Evolutionary conservation across 1,140 invertebrate genomes (phyloP), one percentile per base, ranked within the genome.

Genomic region (Zaprionus camerounensis): DNA sequence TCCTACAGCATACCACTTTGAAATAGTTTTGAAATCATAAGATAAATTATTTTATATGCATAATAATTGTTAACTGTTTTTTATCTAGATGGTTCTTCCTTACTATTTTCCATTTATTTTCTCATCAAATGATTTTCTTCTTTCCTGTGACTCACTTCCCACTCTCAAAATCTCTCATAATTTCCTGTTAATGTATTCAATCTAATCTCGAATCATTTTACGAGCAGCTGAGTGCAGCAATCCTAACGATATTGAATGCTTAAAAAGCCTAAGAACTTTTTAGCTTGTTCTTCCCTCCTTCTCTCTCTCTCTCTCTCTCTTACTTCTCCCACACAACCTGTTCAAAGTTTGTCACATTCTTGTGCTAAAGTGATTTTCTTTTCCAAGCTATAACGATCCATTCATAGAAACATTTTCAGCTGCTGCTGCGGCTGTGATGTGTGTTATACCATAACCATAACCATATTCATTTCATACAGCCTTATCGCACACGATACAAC

Each of bases 391-490:
- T 61, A 83, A 83, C 67, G 68, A 83, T 61, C 67, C 73, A 80
- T 84, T 83, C 67, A 82, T 82, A 51, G 74, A 36, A 63, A 68
- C 58, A 56, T 55, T 64, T 44, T 59, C 38, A 67, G 53, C 66
- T 57, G 77, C 70, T 82, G 46, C 46, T 31, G 9, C 7, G 28
- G 28, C 28, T 51, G 46, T 22, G 11, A 51, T 51, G n/a, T 17
- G 46, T 51, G 41, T 51, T 5, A 51, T 82, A 65, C 63, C 56
- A 56, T 49, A 77, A 71, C 38, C 79, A 71, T 80, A 81, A 76
- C 68, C 63, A 28, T 58, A 66, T 68, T 69, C 63, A 69, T 73
- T 77, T 81, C 70, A 65, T 64, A 24, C 59, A 57, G 38, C 38
- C 36, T 72, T 66, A 72, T 72, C 78, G 31, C 31, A 69, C 53